Conservation (phyloP, 2,888 invertebrate species). For the Glaucopsyche alexis region DNA sequence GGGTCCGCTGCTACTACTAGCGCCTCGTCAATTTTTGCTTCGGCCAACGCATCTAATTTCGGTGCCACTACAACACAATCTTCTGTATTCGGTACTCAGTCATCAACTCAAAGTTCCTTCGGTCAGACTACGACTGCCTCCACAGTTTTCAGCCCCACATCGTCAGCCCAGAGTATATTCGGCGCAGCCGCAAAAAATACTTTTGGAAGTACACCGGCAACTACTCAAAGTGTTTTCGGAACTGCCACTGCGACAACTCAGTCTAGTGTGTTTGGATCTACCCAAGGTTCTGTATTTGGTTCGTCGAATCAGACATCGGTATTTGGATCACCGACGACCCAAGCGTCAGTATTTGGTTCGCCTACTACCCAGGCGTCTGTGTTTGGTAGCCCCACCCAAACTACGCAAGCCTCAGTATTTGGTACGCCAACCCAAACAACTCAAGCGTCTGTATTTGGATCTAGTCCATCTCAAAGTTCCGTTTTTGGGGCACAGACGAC, state of each 20-base stretch:
- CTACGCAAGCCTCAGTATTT: slow-evolving; percentile 49
- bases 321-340: slow-evolving; percentile 44
- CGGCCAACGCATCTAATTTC: slow-evolving; percentile 40
- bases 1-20: slow-evolving; percentile 38
- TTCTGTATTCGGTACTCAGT: slow-evolving; percentile 43
- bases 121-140: slow-evolving; percentile 38
- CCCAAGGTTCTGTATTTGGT: slow-evolving; percentile 42
- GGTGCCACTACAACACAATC: slow-evolving; percentile 40
- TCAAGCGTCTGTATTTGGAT: slow-evolving; percentile 26
- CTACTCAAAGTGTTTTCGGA: slow-evolving; percentile 42
- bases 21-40: slow-evolving; percentile 39
- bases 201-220: slow-evolving; percentile 44
- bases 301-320: slow-evolving; percentile 42
- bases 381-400: slow-evolving; percentile 47
- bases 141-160: slow-evolving; percentile 45
- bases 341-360: slow-evolving; percentile 44
- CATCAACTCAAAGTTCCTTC: slow-evolving; percentile 38
- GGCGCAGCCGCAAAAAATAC: slow-evolving; percentile 46
- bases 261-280: slow-evolving; percentile 35
- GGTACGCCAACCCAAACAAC: slow-evolving; percentile 44
- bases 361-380: slow-evolving; percentile 48
- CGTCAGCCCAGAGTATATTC: slow-evolving; percentile 42
- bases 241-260: slow-evolving; percentile 42
- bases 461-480: slow-evolving; percentile 22
- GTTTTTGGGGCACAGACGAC: slow-evolving; percentile 36